Percentiles rank a stretch among this genome's conserved stretches.
Evolutionary conservation across 2,888 invertebrate species (phyloP).

Genomic region (Blastobasis lacticolella): DNA sequence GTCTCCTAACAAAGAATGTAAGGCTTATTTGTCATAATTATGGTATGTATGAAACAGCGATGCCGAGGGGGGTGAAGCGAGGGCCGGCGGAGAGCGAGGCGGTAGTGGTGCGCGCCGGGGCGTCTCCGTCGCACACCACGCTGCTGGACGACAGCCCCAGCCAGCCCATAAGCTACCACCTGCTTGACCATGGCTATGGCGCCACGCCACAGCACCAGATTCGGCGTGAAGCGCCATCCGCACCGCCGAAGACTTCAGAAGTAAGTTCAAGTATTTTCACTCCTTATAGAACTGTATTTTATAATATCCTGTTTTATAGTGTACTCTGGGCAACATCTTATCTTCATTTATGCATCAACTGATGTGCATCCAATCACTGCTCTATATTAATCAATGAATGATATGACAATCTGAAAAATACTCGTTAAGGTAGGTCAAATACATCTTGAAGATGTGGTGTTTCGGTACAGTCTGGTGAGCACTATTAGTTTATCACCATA

Average conservation of each 20-base stretch:
- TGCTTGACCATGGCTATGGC: conserved; percentile 91
- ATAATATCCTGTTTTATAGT: no score
- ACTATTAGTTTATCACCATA: no score
- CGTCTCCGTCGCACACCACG: conserved; percentile 71
- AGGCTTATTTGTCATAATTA: conserved; percentile 16
- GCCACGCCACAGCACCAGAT: conserved; percentile 84
- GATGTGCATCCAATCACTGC: no score
- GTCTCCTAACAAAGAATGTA: conserved; percentile 23
- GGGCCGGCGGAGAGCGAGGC: conserved; percentile 71
- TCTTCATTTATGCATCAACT: no score
- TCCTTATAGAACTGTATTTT: no score
- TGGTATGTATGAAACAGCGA: conserved; percentile 48
- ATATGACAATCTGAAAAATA: no score
- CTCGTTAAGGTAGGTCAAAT: no score
- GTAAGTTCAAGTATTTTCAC: conserved; percentile 35
- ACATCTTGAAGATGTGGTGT: no score
- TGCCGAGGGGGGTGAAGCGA: conserved; percentile 77
- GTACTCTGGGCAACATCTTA: no score
- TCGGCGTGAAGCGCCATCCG: conserved; percentile 70
- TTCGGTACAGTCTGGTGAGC: no score
- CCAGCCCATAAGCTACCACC: conserved; percentile 80
- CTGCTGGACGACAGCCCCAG: conserved; percentile 67
- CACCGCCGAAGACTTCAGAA: conserved; percentile 73
- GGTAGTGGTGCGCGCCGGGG: conserved; percentile 66
- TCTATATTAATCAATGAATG: no score